Conservation (phyloP, 1,140 invertebrate species). For the Cataglyphis hispanica region DNA sequence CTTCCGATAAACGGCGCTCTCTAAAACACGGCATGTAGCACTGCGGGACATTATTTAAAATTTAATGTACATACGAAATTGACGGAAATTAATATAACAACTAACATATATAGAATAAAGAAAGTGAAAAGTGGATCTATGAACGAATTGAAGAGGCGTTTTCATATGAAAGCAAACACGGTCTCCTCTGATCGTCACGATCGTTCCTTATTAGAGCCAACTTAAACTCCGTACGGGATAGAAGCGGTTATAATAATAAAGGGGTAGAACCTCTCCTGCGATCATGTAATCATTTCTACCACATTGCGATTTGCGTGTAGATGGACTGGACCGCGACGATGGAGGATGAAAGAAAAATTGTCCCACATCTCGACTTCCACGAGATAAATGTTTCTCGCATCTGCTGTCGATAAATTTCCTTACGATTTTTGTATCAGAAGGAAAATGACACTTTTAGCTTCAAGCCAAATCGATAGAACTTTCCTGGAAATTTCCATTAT, state of each 20-base stretch:
- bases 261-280: slow-evolving; percentile 22
- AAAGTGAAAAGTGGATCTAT: slow-evolving; percentile 22
- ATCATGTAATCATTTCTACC: slow-evolving; percentile 56
- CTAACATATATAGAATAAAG: slow-evolving; percentile 37
- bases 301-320: slow-evolving; percentile 41
- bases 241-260: slow-evolving; percentile 74
- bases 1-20: neutral
- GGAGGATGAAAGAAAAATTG: slow-evolving; percentile 4
- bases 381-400: slow-evolving; percentile 14
- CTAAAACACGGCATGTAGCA: neutral
- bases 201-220: slow-evolving; percentile 42
- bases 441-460: neutral
- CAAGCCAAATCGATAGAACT: neutral
- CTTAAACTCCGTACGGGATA: slow-evolving; percentile 16
- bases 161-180: slow-evolving; percentile 29
- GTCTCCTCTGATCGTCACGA: slow-evolving; percentile 47
- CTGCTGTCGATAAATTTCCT: slow-evolving; percentile 30
- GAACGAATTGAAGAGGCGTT: neutral
- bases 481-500: neutral
- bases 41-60: neutral
- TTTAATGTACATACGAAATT: neutral
- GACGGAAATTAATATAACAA: neutral
- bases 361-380: neutral
- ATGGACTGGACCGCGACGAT: slow-evolving; percentile 1
- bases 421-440: neutral